Base-by-base conservation (phyloP, 2,888 invertebrate species). In the Dorcus hopei region DNA sequence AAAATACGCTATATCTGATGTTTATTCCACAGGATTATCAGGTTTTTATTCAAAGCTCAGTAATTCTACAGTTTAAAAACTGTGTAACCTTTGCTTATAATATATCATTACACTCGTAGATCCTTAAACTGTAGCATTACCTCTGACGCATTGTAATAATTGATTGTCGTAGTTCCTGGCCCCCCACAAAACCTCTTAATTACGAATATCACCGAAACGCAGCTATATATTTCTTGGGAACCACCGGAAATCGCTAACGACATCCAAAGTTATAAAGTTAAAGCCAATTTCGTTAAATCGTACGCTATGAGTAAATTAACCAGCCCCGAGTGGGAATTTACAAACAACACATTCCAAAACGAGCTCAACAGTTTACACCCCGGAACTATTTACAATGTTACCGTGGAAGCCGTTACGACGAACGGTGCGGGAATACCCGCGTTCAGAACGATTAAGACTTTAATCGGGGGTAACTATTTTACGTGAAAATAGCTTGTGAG, bases 301-400 rank as follows among this genome's bases (percentile, higher is more conserved):
- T 88, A 81, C 70, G 82, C 87, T 0, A 82, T 80, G 41, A 75
- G 80, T 59, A 75, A 79, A 0, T 71, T 83, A 4, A 76, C 77
- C 19, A 80, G 80, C 16, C 78, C 83, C 49, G 83, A 83, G 58
- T 87, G 85, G 82, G 80, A 80, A 61, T 83, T 86, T 33, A 82
- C 84, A 9, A 86, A 84, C 70, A 80, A 79, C 49, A 86, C 85
- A 48, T 79, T 81, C 16, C 80, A 81, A 61, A 81, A 82, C 39
- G 84, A 85, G 69, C 74, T 88, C 11, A 79, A 83, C 11, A 85
- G 84, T 70, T 75, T 95, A 2, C 84, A 88, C 62, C 88, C 93
- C 0, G 92, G 90, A 1, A 88, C 90, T 0, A 80, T 80, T 56
- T 95, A 94, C 74, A 87, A 88, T 64, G 81, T 95, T 23, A 86